Evolutionary conservation across 2,888 invertebrate genomes (phyloP), one percentile per base, ranked within the genome.

Genomic region (Steinernema hermaphroditum): DNA sequence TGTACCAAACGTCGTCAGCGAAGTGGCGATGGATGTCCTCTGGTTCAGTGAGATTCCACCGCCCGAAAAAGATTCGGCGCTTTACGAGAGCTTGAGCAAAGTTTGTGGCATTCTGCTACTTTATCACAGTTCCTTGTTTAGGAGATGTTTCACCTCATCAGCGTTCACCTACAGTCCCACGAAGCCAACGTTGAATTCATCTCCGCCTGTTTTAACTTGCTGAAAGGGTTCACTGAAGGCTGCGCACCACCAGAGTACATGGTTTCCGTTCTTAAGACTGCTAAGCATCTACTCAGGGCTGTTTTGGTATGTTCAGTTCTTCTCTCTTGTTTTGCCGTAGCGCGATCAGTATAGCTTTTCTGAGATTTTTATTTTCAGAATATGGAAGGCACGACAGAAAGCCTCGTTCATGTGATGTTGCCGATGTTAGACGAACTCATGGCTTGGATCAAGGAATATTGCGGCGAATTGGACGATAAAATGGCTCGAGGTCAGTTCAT

Each of bases 61-160:
- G 19, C 54, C 54, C 19, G 54, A 54, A 12, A 27, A 27, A 22
- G 27, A 54, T 24, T 22, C 27, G 2, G 19, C 54, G 9, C 16
- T 54, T 8, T 54, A 54, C 54, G 54, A 54, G 6, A 54, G 4
- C 2, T 27, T 54, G 24, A 54, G 22, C 37, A 37, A 37, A 12
- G 37, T 37, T 37, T 37, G 37, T 37, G 6, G 37, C 37, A 12
- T 37, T 37, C 12, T 4, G 37, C 12, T 37, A 12, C 37, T 37
- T n/a, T 37, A 37, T 37, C 37, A 37, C 6, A n/a, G n/a, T n/a
- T 37, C 37, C 37, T 37, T 37, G n/a, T n/a, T 27, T 27, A 27
- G 54, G 54, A 54, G 54, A 54, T 54, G 27, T 46, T 46, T n/a
- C 46, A 46, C 22, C 46, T 46, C 4, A 46, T 46, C 4, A 46